Conservation (phyloP, 2,888 invertebrate species). For the Zygothrica quintamaculata region DNA sequence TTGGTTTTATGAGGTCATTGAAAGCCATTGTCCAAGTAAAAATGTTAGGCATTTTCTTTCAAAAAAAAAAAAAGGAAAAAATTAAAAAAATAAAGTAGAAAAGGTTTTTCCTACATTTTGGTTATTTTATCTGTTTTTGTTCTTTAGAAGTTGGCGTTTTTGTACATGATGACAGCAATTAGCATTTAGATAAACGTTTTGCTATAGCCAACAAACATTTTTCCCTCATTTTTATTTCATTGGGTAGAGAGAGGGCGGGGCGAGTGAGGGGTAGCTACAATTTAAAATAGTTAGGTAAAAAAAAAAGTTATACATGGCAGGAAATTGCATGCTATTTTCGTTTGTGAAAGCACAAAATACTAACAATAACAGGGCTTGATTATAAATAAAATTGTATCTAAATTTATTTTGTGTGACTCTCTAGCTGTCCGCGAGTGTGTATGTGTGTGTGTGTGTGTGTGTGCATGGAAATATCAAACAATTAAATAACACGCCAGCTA, state of each 20-base stretch:
- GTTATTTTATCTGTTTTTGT: neutral
- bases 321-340: slow-evolving; percentile 55
- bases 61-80: no score
- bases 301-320: slow-evolving; percentile 51
- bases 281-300: slow-evolving; percentile 30
- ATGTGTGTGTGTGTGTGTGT: slow-evolving; percentile 21
- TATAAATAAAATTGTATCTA: slow-evolving; percentile 54
- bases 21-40: slow-evolving; percentile 19
- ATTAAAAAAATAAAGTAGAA: no score
- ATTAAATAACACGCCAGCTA: slow-evolving; percentile 69
- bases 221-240: slow-evolving; percentile 9
- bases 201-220: slow-evolving; percentile 31
- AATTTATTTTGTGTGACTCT: no score
- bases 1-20: slow-evolving; percentile 44
- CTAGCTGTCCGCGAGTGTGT: no score
- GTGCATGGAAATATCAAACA: slow-evolving; percentile 61
- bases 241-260: neutral
- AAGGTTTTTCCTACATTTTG: slow-evolving; percentile 20
- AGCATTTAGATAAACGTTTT: slow-evolving; percentile 62
- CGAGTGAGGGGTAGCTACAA: slow-evolving; percentile 11
- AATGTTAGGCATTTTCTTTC: slow-evolving; percentile 15
- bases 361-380: slow-evolving; percentile 48
- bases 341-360: slow-evolving; percentile 8
- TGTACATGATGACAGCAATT: slow-evolving; percentile 58
- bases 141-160: slow-evolving; percentile 10